phyloP scores from a whole-genome alignment of 2,113 vertebrate genomes.

The Lipotes vexillifer region DNA sequence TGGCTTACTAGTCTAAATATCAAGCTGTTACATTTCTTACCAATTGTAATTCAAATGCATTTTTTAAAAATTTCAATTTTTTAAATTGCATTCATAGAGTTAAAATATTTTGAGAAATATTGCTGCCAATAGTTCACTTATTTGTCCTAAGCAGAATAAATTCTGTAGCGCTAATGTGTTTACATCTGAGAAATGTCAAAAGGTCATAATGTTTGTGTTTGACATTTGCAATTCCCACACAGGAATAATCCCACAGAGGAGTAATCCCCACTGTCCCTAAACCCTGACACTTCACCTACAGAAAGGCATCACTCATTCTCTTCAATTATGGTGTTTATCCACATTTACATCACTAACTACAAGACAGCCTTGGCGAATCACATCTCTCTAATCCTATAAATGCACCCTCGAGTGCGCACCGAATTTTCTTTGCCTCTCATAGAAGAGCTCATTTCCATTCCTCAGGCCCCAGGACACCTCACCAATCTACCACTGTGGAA shows the following conservation, averaged over 20 bases:
- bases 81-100: neutral
- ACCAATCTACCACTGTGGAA: neutral
- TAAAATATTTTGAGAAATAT: neutral
- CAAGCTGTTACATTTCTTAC: neutral
- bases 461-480: neutral
- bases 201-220: neutral
- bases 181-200: neutral
- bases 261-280: neutral
- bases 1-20: neutral
- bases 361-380: neutral
- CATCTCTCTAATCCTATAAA: neutral
- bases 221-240: neutral
- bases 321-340: neutral
- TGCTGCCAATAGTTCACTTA: neutral
- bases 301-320: neutral
- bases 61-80: neutral
- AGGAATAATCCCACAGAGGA: neutral
- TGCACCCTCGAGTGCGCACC: neutral
- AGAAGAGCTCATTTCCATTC: neutral
- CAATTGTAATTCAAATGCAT: neutral
- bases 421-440: neutral
- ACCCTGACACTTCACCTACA: neutral
- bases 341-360: neutral
- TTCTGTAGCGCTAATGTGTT: neutral
- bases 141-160: neutral